A percentile compares a stretch with the other conserved stretches of the same genome.
phyloP scores from a whole-genome alignment of 2,888 invertebrate genomes.

The Hybos culiciformis region DNA sequence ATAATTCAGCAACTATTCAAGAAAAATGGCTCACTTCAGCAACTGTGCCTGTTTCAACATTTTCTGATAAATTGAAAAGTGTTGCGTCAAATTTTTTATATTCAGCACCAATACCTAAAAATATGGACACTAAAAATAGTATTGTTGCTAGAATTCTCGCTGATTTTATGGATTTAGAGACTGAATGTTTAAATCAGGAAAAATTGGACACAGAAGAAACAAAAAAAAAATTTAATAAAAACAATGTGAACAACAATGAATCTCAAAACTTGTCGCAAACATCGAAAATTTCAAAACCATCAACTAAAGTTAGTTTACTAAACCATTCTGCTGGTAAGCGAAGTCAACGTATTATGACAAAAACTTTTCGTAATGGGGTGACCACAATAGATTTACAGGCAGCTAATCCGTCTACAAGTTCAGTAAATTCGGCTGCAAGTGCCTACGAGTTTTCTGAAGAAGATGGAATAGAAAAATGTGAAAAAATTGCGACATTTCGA shows the following conservation, averaged over 20 bases:
- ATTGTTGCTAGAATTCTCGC: slow-evolving; percentile 47
- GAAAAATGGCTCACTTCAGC: neutral
- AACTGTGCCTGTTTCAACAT: neutral
- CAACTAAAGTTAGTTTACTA: slow-evolving; percentile 19
- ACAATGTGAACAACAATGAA: too few relatives aligned
- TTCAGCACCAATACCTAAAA: slow-evolving; percentile 10
- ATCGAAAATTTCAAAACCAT: slow-evolving; percentile 6
- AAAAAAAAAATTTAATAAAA: too few relatives aligned
- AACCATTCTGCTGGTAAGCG: slow-evolving; percentile 26
- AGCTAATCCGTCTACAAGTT: slow-evolving; percentile 11
- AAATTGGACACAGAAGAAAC: too few relatives aligned
- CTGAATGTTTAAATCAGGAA: slow-evolving; percentile 33
- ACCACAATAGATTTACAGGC: slow-evolving; percentile 29
- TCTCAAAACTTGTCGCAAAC: slow-evolving; percentile 13
- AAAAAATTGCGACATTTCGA: slow-evolving; percentile 73
- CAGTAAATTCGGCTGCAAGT: slow-evolving; percentile 27
- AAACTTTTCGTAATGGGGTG: slow-evolving; percentile 31
- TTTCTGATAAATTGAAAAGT: neutral
- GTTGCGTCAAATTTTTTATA: neutral
- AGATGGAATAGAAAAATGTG: slow-evolving; percentile 66
- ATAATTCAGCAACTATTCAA: neutral
- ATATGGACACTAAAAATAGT: slow-evolving; percentile 39
- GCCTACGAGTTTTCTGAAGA: slow-evolving; percentile 80
- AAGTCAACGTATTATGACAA: slow-evolving; percentile 32
- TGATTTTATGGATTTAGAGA: slow-evolving; percentile 48